phyloP scores from a whole-genome alignment of 2,797 vertebrate species.

The Chelon auratus region DNA sequence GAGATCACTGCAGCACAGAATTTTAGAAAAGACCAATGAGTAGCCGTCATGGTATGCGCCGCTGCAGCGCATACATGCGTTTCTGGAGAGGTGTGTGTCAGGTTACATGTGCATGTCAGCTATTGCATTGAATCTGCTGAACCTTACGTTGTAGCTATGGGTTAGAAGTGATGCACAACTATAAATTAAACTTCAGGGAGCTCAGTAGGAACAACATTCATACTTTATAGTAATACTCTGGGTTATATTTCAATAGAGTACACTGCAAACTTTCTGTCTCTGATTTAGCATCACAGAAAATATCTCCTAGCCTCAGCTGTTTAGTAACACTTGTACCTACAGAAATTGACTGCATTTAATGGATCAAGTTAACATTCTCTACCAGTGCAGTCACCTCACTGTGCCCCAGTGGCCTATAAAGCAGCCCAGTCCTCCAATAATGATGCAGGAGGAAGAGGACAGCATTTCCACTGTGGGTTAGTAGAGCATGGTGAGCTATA shows the following conservation, averaged over 20 bases:
- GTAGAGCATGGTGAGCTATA: slow-evolving; percentile 54
- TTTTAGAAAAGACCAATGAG: too few relatives aligned
- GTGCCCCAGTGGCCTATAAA: slow-evolving; percentile 52
- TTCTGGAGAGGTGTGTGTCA: too few relatives aligned
- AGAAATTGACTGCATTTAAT: slow-evolving; percentile 43
- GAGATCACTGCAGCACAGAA: too few relatives aligned
- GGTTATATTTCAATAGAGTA: slow-evolving; percentile 7
- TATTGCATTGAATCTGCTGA: too few relatives aligned
- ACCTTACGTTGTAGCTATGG: too few relatives aligned
- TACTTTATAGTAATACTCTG: slow-evolving; percentile 2
- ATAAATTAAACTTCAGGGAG: neutral
- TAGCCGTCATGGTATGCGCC: too few relatives aligned
- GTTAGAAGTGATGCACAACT: too few relatives aligned
- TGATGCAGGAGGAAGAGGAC: slow-evolving; percentile 44
- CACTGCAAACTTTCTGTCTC: neutral
- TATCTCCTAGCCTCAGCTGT: slow-evolving; percentile 6
- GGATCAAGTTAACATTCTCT: slow-evolving; percentile 47
- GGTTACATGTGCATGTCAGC: too few relatives aligned
- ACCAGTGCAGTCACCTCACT: slow-evolving; percentile 38
- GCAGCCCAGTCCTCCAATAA: slow-evolving; percentile 43
- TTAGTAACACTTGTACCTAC: slow-evolving; percentile 38
- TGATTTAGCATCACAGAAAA: slow-evolving; percentile 5
- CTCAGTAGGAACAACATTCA: neutral
- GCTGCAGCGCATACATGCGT: too few relatives aligned
- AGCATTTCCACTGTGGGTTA: slow-evolving; percentile 54